Evolutionary conservation across 1,140 invertebrate species (phyloP).

Genomic region (Himalopsyche phryganea): DNA sequence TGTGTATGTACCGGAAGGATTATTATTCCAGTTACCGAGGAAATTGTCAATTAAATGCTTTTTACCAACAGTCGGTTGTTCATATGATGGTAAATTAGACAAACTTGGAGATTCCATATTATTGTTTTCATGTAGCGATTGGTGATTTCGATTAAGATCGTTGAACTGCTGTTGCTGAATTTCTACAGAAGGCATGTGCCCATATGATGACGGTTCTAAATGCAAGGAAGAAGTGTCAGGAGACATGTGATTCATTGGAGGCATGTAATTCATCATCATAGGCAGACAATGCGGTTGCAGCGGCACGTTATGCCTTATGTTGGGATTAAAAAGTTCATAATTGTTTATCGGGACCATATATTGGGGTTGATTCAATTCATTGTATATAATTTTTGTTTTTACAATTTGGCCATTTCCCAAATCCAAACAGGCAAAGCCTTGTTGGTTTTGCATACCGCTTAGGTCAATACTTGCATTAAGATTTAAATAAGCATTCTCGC

Average conservation of each 20-base stretch:
- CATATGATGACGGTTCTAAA: constrained; percentile 33
- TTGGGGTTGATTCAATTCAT: constrained; percentile 46
- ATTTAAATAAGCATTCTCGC: constrained; percentile 9
- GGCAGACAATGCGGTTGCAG: constrained; percentile 8
- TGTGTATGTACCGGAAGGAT: constrained; percentile 75
- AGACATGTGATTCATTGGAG: constrained; percentile 33
- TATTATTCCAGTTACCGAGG: constrained; percentile 77
- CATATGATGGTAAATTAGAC: constrained; percentile 6
- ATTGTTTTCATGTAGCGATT: neutral
- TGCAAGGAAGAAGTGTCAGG: constrained; percentile 38
- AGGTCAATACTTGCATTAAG: constrained; percentile 12
- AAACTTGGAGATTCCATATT: neutral
- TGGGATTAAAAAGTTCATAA: constrained; percentile 47
- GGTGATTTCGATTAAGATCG: neutral
- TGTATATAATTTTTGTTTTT: constrained; percentile 40
- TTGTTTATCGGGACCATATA: constrained; percentile 47
- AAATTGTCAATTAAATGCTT: constrained; percentile 57
- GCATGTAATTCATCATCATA: constrained; percentile 14
- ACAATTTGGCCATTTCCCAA: constrained; percentile 47
- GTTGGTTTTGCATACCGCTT: constrained; percentile 1
- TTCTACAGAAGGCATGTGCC: neutral
- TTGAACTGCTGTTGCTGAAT: neutral
- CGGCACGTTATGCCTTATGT: constrained; percentile 23
- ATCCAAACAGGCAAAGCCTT: constrained; percentile 46
- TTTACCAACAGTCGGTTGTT: constrained; percentile 8